phyloP scores from a whole-genome alignment of 1,140 invertebrate genomes.

The Drosophila prosaltans region DNA sequence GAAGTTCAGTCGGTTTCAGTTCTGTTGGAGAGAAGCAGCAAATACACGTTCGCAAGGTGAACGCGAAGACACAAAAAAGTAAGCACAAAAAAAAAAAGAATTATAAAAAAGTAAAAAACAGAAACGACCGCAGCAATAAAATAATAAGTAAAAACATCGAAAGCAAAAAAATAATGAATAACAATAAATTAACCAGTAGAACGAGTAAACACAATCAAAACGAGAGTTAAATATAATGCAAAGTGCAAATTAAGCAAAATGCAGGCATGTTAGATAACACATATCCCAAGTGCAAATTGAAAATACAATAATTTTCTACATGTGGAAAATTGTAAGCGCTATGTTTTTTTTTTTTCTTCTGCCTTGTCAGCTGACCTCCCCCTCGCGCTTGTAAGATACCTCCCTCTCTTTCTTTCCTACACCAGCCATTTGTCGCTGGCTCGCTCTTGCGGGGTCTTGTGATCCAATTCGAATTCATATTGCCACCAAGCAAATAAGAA shows the following conservation, averaged over 20 bases:
- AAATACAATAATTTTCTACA: constrained; percentile 33
- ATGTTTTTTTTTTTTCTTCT: neutral
- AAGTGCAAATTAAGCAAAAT: constrained; percentile 1
- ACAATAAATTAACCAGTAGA: neutral
- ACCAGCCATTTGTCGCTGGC: constrained; percentile 2
- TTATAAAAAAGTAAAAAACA: constrained; percentile 33
- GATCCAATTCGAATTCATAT: constrained; percentile 38
- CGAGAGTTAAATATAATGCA: neutral
- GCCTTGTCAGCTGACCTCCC: constrained; percentile 70
- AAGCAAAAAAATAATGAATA: neutral
- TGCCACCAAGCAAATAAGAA: constrained; percentile 18
- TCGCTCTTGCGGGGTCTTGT: constrained; percentile 51
- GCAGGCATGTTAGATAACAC: constrained; percentile 16
- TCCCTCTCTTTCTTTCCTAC: constrained; percentile 10
- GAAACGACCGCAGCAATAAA: neutral
- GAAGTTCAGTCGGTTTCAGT: constrained; percentile 74
- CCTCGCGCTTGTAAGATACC: constrained; percentile 25
- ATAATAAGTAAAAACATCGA: constrained; percentile 5
- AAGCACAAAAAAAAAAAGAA: constrained; percentile 40
- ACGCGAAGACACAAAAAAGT: constrained; percentile 70
- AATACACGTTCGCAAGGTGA: constrained; percentile 68
- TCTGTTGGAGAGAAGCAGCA: constrained; percentile 73
- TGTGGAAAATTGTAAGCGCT: constrained; percentile 43
- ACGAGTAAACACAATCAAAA: neutral
- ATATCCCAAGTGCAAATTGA: constrained; percentile 44